Conservation (phyloP, 2,113 vertebrate genomes). For the Psilopogon haemacephalus region DNA sequence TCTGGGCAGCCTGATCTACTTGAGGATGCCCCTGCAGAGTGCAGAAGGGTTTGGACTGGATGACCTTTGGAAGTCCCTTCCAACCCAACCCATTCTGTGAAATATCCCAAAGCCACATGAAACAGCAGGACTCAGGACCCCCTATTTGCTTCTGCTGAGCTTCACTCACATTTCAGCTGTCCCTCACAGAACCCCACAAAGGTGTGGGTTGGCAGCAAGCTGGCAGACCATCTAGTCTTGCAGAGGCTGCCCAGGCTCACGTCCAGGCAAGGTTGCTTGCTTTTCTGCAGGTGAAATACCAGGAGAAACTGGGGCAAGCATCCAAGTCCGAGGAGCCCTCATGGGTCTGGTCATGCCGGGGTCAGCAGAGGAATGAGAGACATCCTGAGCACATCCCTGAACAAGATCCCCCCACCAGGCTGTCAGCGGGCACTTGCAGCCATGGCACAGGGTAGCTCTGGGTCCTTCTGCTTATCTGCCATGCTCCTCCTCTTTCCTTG, state of each 20-base stretch:
- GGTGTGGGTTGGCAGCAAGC: neutral
- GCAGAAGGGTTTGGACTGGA: no score
- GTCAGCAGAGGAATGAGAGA: neutral
- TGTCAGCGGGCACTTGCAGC: neutral
- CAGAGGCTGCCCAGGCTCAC: neutral
- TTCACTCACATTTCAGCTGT: neutral
- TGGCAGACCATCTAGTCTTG: no score
- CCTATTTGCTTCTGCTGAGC: rapidly evolving
- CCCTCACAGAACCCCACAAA: neutral
- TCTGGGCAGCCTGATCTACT: no score
- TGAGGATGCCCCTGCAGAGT: no score
- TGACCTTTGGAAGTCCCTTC: no score
- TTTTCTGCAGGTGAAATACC: neutral
- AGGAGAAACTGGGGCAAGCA: neutral
- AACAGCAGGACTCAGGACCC: neutral
- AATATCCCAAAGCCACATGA: neutral
- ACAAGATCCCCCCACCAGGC: neutral
- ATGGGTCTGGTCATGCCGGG: rapidly evolving
- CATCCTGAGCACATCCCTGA: neutral
- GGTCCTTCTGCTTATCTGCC: neutral
- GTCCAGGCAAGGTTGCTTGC: rapidly evolving
- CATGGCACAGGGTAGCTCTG: neutral
- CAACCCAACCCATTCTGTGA: neutral
- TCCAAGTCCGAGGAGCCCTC: neutral
- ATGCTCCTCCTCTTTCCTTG: neutral